Conservation (phyloP, 2,888 invertebrate species). For the Saturnia pavonia region DNA sequence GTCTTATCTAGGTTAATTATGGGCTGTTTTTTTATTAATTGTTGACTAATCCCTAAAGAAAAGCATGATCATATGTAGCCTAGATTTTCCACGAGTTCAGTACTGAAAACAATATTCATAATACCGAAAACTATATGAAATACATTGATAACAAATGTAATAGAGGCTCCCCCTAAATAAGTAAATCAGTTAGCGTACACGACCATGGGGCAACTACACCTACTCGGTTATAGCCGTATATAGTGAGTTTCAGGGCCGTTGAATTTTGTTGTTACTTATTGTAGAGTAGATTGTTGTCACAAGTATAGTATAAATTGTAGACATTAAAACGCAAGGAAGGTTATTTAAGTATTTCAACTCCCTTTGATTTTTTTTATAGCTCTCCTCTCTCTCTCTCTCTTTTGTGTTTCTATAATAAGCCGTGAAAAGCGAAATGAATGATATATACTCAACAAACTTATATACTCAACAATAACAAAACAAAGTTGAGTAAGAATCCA, state of each 20-base stretch:
- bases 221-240: neutral
- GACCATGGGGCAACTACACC: constrained; percentile 1
- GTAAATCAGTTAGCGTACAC: neutral
- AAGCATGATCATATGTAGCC: too few species aligned
- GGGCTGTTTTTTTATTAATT: too few species aligned
- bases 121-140: too few species aligned
- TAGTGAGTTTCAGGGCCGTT: neutral
- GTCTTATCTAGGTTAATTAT: too few species aligned
- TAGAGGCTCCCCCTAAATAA: neutral
- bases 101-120: too few species aligned
- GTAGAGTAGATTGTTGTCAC: neutral
- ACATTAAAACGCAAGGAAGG: neutral
- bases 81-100: too few species aligned
- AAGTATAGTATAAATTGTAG: neutral
- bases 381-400: neutral
- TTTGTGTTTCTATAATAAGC: neutral
- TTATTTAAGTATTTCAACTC: neutral
- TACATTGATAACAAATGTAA: neutral
- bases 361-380: too few species aligned
- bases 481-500: too few species aligned
- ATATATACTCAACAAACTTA: too few species aligned
- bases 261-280: neutral
- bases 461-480: too few species aligned
- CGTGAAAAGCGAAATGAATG: too few species aligned
- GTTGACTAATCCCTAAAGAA: too few species aligned